Evolutionary conservation across 2,797 vertebrate species (phyloP), one percentile per base, ranked within the genome.

Genomic region (Poecilia velifera): DNA sequence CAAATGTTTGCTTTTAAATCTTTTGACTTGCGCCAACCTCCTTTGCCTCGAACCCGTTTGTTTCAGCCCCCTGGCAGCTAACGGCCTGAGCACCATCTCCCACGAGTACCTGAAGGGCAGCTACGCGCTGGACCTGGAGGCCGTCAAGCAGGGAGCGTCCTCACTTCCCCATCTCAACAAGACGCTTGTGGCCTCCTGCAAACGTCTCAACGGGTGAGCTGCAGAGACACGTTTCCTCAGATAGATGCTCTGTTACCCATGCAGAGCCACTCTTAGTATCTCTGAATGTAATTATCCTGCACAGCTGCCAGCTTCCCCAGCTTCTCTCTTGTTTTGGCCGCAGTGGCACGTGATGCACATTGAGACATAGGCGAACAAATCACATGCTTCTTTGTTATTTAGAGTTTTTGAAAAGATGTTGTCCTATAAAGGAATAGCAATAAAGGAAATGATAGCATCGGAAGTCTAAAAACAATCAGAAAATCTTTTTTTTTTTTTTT

Each of bases 21-120:
- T 20, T 66, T 20, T 20, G 31, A 22, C 31, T 39, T 3, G 0
- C 2, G 28, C 25, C 62, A 59, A 73, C 28, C 8, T 82, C 4
- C 71, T 4, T 76, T 14, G 14, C 20, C 12, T 73, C 74, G 16
- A 16, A 77, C 74, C 83, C 13, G 12, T 84, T 72, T 84, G 41
- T 82, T 85, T 76, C 41, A 94, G 93, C 55, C n/a, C 85, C 25
- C 94, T 93, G 71, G 89, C 96, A 59, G 94, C 96, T 59, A 99
- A 99, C 1, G 98, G 98, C 20, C 94, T 99, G 77, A 98, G 96
- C 94, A 97, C 96, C 55, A 94, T 99, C 80, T 99, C 98, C 1
- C 98, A 99, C 0, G 98, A 99, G 88, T 99, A 99, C 92, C 96
- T 99, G 93, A 98, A 97, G 90, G 97, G 97, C 80, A 99, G 97